These are phyloP conservation scores for Cheirogaleus medius DNA, from an alignment of 2,113 vertebrate species.

Conservation along the genomic window DNA sequence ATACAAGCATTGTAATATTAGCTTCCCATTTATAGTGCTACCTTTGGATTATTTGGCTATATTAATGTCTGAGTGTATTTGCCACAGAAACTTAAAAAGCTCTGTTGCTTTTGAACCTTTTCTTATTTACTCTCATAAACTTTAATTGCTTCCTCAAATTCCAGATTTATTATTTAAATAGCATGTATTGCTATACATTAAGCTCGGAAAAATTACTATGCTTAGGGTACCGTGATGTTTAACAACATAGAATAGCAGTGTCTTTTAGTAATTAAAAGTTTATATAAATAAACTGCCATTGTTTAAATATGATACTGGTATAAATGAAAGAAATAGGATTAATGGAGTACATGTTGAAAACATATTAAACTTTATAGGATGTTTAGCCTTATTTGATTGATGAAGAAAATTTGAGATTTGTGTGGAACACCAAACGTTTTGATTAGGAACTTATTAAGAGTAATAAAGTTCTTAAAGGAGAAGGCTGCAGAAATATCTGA, in stretches of 20 bases:
- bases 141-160: constrained; percentile 56
- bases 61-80: constrained; percentile 49
- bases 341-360: not conserved
- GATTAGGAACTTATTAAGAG: not conserved
- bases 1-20: not conserved
- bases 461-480: constrained; percentile 5
- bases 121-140: constrained; percentile 57
- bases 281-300: not conserved
- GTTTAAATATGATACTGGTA: not conserved
- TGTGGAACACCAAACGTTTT: constrained; percentile 34
- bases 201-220: not conserved
- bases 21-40: not conserved
- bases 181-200: not conserved
- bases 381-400: constrained; percentile 1
- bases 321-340: constrained; percentile 26
- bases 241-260: not conserved
- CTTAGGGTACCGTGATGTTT: not conserved
- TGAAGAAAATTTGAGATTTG: not conserved
- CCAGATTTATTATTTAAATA: constrained; percentile 54
- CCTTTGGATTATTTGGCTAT: not conserved
- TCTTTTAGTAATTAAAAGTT: constrained; percentile 41
- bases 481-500: not conserved
- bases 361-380: not conserved
- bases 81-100: constrained; percentile 51
- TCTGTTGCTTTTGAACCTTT: constrained; percentile 53